These are phyloP conservation scores for Oenanthe melanoleuca DNA, from an alignment of 2,113 vertebrate genomes.

Conservation along the genomic window DNA sequence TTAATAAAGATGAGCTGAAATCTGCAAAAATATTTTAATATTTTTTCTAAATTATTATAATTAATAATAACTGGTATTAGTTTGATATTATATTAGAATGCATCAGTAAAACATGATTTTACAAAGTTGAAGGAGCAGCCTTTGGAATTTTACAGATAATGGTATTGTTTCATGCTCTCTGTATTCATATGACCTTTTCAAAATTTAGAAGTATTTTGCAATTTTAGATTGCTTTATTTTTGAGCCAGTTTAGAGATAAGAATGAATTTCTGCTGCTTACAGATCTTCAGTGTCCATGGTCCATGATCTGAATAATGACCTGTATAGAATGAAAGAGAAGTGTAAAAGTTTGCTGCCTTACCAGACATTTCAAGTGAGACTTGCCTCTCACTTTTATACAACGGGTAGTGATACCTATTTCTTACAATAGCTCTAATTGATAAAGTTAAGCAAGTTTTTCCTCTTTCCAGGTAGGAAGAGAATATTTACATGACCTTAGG, in stretches of 20 bases:
- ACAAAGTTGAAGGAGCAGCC: background rate
- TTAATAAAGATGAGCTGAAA: background rate
- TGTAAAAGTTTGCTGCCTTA: background rate
- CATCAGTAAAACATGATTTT: background rate
- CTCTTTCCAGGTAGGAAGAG: background rate
- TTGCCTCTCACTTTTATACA: background rate
- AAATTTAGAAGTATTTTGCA: background rate
- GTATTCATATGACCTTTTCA: background rate
- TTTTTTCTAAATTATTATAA: background rate
- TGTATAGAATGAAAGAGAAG: background rate
- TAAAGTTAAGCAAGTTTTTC: background rate
- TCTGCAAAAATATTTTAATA: rapidly evolving
- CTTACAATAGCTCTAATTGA: background rate
- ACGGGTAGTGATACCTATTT: background rate
- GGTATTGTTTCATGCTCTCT: background rate
- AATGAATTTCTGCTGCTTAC: background rate
- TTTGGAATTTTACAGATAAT: background rate
- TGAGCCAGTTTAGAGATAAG: background rate
- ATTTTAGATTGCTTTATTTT: background rate
- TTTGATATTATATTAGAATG: background rate
- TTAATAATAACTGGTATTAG: background rate
- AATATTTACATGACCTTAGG: background rate
- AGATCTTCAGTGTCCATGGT: background rate
- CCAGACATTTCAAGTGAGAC: background rate
- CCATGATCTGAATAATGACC: background rate